Base-by-base conservation (phyloP, 2,888 invertebrate species). In the Epiblema foenella region DNA sequence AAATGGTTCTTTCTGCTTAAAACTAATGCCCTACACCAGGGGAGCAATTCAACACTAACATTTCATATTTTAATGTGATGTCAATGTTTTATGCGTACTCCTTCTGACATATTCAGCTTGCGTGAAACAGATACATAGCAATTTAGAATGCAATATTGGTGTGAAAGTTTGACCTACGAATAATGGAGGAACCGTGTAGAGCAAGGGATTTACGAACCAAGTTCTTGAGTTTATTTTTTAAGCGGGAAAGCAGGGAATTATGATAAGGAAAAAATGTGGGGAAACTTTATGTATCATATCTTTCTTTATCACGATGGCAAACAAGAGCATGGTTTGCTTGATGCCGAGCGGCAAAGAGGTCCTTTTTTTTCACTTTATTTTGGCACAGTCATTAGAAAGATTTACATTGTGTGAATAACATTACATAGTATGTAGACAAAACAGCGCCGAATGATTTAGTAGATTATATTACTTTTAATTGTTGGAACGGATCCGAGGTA, bases 161-260 rank as follows among this genome's bases (percentile, higher is more conserved):
- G 46, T 46, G 46, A n/a, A 2, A 5, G 0, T 7, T 46, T 15
- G 46, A 46, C 46, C n/a, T n/a, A n/a, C n/a, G 46, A 49, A 20
- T 63, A 64, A 64, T 64, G 64, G 64, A 39, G 64, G 64, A 39
- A 54, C 64, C 54, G 20, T 64, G 64, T 64, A 64, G 39, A 64
- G 52, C 52, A 39, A 54, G 9, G 64, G 20, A 64, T 64, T 64
- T 64, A 64, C 37, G 64, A 54, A 52, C 64, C 64, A 64, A 64
- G 64, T 39, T 64, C 52, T 17, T 15, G 42, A 12, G 15, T 33
- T n/a, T 33, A 2, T 10, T 10, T 33, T 2, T 24, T 56, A 56
- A n/a, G 56, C 15, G 56, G 15, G 24, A 29, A 10, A 10, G 15
- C 33, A 15, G 12, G 63, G 52, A 20, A 39, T n/a, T n/a, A n/a